Conservation (phyloP, 2,888 invertebrate species). For the Neocrepidodera transversa region DNA sequence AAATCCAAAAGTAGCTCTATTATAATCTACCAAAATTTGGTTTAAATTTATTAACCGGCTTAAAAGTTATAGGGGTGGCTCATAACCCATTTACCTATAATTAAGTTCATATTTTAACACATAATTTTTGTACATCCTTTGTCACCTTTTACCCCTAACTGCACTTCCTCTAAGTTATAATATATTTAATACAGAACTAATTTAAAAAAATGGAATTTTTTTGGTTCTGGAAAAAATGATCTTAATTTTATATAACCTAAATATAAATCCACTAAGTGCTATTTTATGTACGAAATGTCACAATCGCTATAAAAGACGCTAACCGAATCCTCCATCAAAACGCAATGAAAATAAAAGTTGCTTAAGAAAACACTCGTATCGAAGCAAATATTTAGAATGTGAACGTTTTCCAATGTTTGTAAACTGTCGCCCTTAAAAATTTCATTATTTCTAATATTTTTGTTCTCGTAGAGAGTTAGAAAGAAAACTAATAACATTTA, state of each 20-base stretch:
- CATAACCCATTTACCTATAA: no score
- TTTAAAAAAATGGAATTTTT: no score
- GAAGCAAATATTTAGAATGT: slow-evolving; percentile 33
- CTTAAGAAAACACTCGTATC: slow-evolving; percentile 27
- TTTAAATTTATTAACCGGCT: no score
- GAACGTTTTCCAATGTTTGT: slow-evolving; percentile 34
- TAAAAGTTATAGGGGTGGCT: no score
- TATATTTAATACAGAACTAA: no score
- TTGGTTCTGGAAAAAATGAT: no score
- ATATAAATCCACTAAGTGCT: slow-evolving; percentile 22
- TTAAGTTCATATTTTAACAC: no score
- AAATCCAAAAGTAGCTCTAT: no score
- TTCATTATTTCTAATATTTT: slow-evolving; percentile 38
- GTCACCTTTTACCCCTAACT: no score
- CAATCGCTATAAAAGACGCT: slow-evolving; percentile 14
- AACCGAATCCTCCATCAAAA: slow-evolving; percentile 8
- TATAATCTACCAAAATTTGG: no score
- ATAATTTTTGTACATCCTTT: no score
- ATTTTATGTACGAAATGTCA: slow-evolving; percentile 23
- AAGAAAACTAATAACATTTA: slow-evolving; percentile 23
- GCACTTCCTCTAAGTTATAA: no score
- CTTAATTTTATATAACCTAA: slow-evolving; percentile 13
- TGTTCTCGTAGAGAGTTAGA: slow-evolving; percentile 2
- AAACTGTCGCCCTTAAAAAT: slow-evolving; percentile 34
- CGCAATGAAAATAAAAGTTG: slow-evolving; percentile 21